A percentile compares a stretch with the other conserved stretches of the same genome.
Conservation (phyloP, 2,113 vertebrate species). For the Barbus barbus region DNA sequence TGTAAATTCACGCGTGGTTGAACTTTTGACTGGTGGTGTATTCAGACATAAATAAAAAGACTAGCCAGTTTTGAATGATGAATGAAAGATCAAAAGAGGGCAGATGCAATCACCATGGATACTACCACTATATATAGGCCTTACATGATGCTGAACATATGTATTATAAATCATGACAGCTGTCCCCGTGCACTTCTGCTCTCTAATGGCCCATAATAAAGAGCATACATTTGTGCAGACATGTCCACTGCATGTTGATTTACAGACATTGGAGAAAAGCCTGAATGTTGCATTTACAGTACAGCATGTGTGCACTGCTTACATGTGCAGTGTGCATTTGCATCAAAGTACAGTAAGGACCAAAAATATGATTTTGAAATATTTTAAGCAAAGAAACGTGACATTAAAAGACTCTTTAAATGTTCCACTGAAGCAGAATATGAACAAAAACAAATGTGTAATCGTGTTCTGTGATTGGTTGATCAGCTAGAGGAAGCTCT, state of each 20-base stretch:
- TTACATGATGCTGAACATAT: conserved; percentile 43
- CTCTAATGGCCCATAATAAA: too few relatives aligned
- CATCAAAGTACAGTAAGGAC: background rate
- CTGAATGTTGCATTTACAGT: background rate
- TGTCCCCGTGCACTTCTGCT: background rate
- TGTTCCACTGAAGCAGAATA: background rate
- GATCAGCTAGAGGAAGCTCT: background rate
- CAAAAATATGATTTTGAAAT: background rate
- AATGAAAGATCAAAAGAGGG: conserved; percentile 47
- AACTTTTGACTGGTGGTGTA: background rate
- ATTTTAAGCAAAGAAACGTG: too few relatives aligned
- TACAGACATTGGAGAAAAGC: background rate
- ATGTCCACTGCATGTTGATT: background rate
- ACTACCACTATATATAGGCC: conserved; percentile 49
- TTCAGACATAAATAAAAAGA: background rate
- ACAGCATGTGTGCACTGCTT: background rate
- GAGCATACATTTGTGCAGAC: conserved; percentile 25
- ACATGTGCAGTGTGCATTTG: background rate
- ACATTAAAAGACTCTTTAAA: background rate
- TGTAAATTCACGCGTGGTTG: background rate
- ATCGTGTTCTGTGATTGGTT: background rate
- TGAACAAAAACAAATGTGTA: background rate
- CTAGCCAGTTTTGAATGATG: conserved; percentile 31
- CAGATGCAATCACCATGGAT: conserved; percentile 54
- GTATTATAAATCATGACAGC: conserved; percentile 48